Percentiles rank a stretch among this genome's conserved stretches.
phyloP scores from a whole-genome alignment of 2,113 vertebrate species.

The Chlorodrepanis virens region DNA sequence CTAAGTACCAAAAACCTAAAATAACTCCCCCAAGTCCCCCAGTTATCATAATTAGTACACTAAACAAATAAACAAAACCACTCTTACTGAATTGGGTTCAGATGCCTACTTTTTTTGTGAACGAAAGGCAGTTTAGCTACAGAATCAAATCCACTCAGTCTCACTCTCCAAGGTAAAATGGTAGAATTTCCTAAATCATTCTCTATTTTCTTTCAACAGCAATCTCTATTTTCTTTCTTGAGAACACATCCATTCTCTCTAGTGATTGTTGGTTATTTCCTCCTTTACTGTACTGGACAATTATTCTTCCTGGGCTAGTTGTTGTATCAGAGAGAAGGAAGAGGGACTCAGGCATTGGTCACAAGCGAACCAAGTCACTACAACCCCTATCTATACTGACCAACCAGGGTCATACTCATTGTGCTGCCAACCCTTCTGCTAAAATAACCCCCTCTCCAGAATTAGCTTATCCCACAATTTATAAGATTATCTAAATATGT shows the following conservation, averaged over 20 bases:
- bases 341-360: background rate
- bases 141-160: background rate
- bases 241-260: background rate
- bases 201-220: background rate
- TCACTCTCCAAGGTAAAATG: background rate
- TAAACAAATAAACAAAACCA: background rate
- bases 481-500: background rate
- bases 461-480: background rate
- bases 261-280: background rate
- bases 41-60: background rate
- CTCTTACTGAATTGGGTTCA: background rate
- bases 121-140: background rate
- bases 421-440: background rate
- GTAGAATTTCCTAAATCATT: background rate
- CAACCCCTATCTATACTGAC: background rate
- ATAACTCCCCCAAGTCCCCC: fast-evolving
- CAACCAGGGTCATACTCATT: background rate
- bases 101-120: background rate
- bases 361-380: background rate
- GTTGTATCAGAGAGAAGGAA: background rate
- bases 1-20: background rate
- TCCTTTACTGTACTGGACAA: background rate
- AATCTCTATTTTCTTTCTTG: background rate
- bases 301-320: background rate
- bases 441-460: background rate